Evolutionary conservation across 2,888 invertebrate species (phyloP), one percentile per base, ranked within the genome.

Genomic region (Gasteruption jaculator): DNA sequence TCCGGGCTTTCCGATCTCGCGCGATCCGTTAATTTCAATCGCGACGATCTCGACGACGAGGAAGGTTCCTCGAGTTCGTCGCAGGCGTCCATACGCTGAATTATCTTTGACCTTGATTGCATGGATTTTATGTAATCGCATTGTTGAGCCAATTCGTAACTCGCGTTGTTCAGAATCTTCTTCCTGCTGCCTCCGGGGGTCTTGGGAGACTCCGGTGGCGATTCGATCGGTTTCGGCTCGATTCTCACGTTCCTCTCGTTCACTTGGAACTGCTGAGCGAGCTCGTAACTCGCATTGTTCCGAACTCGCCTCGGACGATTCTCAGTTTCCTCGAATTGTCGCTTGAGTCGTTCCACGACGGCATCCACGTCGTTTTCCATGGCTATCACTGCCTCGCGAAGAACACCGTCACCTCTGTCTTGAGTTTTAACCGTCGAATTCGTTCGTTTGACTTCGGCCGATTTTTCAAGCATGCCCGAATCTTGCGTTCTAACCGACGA

Each of bases 201-300:
- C n/a, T n/a, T n/a, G n/a, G n/a, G n/a, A n/a, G n/a, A n/a, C n/a
- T n/a, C n/a, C n/a, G n/a, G n/a, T n/a, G n/a, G n/a, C n/a, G n/a
- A n/a, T n/a, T n/a, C n/a, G n/a, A 35, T 41, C 32, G 36, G 39
- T n/a, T 34, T 11, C 11, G 8, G 21, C 14, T 5, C 35, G 41
- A 3, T n/a, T n/a, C n/a, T n/a, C n/a, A 60, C 49, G 24, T 39
- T 50, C 15, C 25, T 52, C 34, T 64, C 65, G 45, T 64, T 57
- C 5, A 68, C 48, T 30, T 58, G 60, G 43, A 46, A 60, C 32
- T 68, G 66, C 34, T 70, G 69, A 0, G 70, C 69, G 5, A 71
- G 43, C 37, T 70, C 70, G 54, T 70, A 70, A 31, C 70, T 70
- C 1, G 70, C 69, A 45, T 67, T 69, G 38, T 68, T 70, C 46